Evolutionary conservation across 1,140 invertebrate genomes (phyloP), one percentile per base, ranked within the genome.

Genomic region (Drosophila ironensis): DNA sequence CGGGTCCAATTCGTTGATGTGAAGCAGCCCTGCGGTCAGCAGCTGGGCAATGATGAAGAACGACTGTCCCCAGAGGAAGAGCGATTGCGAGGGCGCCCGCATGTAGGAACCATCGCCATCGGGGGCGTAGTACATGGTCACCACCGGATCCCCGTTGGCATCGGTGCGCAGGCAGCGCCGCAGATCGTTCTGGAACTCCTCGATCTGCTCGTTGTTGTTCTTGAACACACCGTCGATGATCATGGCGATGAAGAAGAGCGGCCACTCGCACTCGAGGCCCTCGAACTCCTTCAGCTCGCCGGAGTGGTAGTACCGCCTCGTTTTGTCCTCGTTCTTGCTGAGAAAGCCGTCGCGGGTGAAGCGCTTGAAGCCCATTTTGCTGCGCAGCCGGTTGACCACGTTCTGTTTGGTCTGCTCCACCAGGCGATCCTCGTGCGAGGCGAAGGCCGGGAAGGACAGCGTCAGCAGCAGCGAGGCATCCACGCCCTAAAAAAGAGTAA

Each of bases 241-340:
- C 94, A 99, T 96, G 88, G 96, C 96, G 16, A 97, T 94, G 87
- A 95, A 98, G 91, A 99, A 99, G 8, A 99, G 89, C 0, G 98
- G 98, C 98, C 98, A 99, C 91, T 99, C 98, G 87, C 96, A 97
- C 91, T 99, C 98, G 33, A 99, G 94, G 14, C 96, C 95, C 89
- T 99, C 97, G 91, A 99, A 99, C 81, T 98, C 94, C 93, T 99
- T 94, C 0, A 94, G 82, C 89, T 94, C 93, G 2, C 93, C 92
- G 67, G 92, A 92, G 53, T 93, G 91, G 72, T 94, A 94, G 77
- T 93, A 92, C 44, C 92, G 91, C 5, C 37, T 76, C 46, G 91
- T 92, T 27, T 93, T 92, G 88, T 98, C 95, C 91, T 99, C 98
- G 7, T 98, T 70, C 9, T 94, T 95, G 59, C 96, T 97, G 74